Percentiles rank a stretch among this genome's conserved stretches.
Conservation (phyloP, 2,113 vertebrate genomes). For the Paramormyrops kingsleyae region DNA sequence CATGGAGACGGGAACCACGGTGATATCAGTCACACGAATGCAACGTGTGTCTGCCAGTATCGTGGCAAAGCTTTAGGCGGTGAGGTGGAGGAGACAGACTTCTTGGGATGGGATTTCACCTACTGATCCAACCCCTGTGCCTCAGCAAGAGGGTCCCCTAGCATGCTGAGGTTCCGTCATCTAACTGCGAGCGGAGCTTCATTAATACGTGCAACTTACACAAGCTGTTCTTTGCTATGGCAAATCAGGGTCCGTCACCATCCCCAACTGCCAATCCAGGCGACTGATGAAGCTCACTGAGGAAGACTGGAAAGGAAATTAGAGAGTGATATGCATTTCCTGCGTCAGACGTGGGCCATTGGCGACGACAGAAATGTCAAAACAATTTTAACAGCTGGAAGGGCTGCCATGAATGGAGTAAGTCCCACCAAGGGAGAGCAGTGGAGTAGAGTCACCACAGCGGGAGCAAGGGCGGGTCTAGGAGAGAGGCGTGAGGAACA, state of each 20-base stretch:
- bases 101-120: not conserved
- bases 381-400: conserved; percentile 33
- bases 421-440: not conserved
- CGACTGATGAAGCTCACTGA: not conserved
- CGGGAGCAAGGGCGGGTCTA: not conserved
- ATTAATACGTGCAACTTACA: not conserved
- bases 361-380: conserved; percentile 34
- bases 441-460: not conserved
- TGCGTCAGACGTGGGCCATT: conserved; percentile 11
- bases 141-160: not conserved
- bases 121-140: not conserved
- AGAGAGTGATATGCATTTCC: conserved; percentile 40
- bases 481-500: not conserved
- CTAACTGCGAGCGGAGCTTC: not conserved
- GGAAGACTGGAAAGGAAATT: conserved; percentile 26
- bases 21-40: not conserved
- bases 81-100: not conserved
- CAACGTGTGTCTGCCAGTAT: not conserved
- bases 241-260: not conserved
- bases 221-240: not conserved
- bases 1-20: not conserved
- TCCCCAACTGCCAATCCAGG: not conserved
- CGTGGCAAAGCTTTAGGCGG: not conserved
- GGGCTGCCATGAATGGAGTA: conserved; percentile 38
- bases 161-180: not conserved